A percentile compares a stretch with the other conserved stretches of the same genome.
phyloP scores from a whole-genome alignment of 2,113 vertebrate species.

The Tamias sibiricus region DNA sequence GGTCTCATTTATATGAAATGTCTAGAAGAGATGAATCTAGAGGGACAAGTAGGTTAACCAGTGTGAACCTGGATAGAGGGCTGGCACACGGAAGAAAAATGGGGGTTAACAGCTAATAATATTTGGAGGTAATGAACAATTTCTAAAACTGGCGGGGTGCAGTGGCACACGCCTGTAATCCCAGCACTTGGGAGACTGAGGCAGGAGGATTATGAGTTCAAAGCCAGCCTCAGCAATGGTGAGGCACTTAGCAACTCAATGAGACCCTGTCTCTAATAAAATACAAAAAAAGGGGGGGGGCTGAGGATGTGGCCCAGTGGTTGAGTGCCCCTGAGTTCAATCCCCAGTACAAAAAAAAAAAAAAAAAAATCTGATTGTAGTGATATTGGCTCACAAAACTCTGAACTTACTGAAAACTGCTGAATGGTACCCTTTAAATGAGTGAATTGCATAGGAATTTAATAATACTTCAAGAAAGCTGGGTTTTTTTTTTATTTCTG shows the following conservation, averaged over 20 bases:
- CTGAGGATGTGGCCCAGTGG: too few relatives aligned
- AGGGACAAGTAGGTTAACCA: not conserved
- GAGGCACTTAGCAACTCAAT: too few relatives aligned
- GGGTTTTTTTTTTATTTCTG: not conserved
- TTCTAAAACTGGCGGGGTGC: slow-evolving; percentile 54
- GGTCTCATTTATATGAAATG: not conserved
- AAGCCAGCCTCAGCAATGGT: too few relatives aligned
- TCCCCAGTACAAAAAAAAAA: too few relatives aligned
- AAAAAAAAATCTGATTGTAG: too few relatives aligned
- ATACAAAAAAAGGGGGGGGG: too few relatives aligned
- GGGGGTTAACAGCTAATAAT: not conserved
- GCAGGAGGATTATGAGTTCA: too few relatives aligned
- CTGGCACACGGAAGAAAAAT: not conserved
- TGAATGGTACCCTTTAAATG: not conserved
- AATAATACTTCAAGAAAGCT: not conserved
- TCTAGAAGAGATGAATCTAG: not conserved
- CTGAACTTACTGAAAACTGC: not conserved
- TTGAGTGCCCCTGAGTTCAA: too few relatives aligned
- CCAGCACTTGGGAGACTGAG: too few relatives aligned
- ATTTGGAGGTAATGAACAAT: not conserved
- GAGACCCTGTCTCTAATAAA: too few relatives aligned
- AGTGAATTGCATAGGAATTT: not conserved
- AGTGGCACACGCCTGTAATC: too few relatives aligned
- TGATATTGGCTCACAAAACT: not conserved
- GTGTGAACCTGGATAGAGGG: not conserved